Percentiles rank a stretch among this genome's conserved stretches.
Evolutionary conservation across 2,888 invertebrate species (phyloP).

Genomic region (Bedellia somnulentella): DNA sequence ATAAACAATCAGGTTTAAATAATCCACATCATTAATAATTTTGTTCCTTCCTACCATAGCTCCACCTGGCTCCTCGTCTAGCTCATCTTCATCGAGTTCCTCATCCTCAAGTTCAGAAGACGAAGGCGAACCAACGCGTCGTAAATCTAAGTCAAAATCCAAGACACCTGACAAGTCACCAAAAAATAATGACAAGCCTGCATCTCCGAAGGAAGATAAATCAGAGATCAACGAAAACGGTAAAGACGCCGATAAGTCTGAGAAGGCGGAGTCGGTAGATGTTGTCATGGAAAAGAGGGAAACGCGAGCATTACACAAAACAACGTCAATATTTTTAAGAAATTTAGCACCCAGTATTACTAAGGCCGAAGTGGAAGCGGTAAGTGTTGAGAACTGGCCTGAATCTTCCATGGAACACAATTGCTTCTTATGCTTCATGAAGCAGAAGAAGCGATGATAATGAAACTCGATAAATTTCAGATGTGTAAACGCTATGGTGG

Average conservation of each 20-base stretch:
- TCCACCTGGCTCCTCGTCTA: constrained; percentile 52
- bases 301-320: constrained; percentile 85
- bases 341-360: constrained; percentile 96
- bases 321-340: constrained; percentile 94
- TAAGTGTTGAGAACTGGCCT: constrained; percentile 39
- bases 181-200: constrained; percentile 32
- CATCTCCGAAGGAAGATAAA: constrained; percentile 32
- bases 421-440: too few relatives aligned
- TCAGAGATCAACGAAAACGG: constrained; percentile 18
- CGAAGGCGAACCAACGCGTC: constrained; percentile 31
- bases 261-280: constrained; percentile 54
- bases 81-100: constrained; percentile 52
- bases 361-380: constrained; percentile 93
- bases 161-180: constrained; percentile 38
- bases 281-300: constrained; percentile 46
- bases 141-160: constrained; percentile 39
- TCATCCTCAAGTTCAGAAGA: constrained; percentile 56
- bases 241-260: constrained; percentile 34
- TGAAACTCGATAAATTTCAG: too few relatives aligned
- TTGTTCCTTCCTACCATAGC: constrained; percentile 18
- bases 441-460: too few relatives aligned
- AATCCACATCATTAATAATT: constrained; percentile 4
- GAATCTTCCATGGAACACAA: too few relatives aligned
- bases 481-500: constrained; percentile 91
- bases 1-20: too few relatives aligned